phyloP scores from a whole-genome alignment of 1,140 invertebrate genomes.

The Bombus superbus region DNA sequence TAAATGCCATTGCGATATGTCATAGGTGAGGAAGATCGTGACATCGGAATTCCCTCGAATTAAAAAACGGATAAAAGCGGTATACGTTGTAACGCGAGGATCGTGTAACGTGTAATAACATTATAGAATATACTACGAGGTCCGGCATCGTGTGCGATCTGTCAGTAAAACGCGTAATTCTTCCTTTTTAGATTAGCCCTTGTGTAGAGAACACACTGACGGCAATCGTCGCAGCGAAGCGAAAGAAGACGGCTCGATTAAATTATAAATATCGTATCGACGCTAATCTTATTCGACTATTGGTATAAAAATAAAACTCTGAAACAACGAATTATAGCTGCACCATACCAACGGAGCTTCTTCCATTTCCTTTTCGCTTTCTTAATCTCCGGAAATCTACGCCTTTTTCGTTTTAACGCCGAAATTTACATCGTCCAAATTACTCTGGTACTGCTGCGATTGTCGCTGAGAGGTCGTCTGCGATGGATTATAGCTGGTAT shows the following conservation, averaged over 20 bases:
- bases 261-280: not conserved
- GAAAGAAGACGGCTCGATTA: too few relatives aligned
- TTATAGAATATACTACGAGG: not conserved
- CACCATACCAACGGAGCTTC: not conserved
- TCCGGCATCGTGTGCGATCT: not conserved
- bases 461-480: slow-evolving; percentile 57
- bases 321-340: slow-evolving; percentile 10
- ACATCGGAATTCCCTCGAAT: not conserved
- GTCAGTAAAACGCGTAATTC: not conserved
- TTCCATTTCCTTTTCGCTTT: not conserved
- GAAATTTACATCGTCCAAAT: slow-evolving; percentile 70
- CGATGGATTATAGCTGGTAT: slow-evolving; percentile 71
- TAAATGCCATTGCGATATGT: slow-evolving; percentile 3
- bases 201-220: not conserved
- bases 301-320: not conserved
- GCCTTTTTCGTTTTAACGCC: slow-evolving; percentile 63
- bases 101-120: accelerated
- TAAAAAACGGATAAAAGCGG: not conserved
- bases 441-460: slow-evolving; percentile 64
- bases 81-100: not conserved
- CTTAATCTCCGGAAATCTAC: not conserved
- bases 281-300: not conserved
- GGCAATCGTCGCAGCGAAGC: not conserved
- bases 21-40: not conserved
- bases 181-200: too few relatives aligned